These are phyloP conservation scores for Manacus vitellinus DNA, from an alignment of 2,113 vertebrate species.

Conservation along the genomic window DNA sequence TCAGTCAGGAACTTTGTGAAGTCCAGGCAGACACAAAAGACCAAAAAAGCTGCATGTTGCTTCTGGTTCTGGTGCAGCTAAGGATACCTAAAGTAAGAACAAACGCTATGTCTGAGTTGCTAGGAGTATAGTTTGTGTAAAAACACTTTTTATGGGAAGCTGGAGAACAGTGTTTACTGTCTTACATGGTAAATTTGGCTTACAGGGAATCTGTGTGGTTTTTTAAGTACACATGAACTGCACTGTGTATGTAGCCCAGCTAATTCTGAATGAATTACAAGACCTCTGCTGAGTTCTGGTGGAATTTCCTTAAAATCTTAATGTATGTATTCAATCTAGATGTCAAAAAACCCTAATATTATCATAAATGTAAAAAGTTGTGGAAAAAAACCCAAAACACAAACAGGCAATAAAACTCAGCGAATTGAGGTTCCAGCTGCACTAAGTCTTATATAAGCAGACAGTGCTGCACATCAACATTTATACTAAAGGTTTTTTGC, in stretches of 20 bases:
- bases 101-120: not conserved
- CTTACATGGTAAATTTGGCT: not conserved
- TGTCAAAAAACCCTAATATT: not conserved
- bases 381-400: not conserved
- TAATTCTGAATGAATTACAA: not conserved
- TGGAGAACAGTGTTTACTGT: not conserved
- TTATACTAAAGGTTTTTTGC: not conserved
- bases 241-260: not conserved
- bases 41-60: not conserved
- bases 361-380: not conserved
- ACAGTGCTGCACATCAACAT: not conserved
- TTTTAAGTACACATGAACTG: not conserved
- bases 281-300: not conserved
- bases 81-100: not conserved
- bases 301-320: not conserved
- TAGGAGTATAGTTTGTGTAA: not conserved
- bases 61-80: not conserved
- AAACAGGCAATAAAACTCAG: not conserved
- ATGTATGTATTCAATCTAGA: not conserved
- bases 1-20: not conserved
- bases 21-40: not conserved
- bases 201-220: not conserved
- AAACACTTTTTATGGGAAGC: not conserved
- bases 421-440: not conserved
- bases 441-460: not conserved